A percentile compares a stretch with the other conserved stretches of the same genome.
phyloP scores from a whole-genome alignment of 2,113 vertebrate genomes.

The Aegotheles bennettii region DNA sequence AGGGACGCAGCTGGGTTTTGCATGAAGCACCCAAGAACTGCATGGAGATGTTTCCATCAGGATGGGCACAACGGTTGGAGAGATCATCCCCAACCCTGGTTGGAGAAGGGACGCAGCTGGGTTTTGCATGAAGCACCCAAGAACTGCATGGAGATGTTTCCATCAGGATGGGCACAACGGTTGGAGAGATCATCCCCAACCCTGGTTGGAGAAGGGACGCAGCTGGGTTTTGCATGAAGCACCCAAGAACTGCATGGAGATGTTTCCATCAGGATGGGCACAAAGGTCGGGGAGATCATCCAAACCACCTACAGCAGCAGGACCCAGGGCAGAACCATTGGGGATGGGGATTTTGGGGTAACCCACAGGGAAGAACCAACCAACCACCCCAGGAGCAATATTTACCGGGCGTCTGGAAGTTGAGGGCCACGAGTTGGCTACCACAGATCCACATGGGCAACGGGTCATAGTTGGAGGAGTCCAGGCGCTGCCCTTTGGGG shows the following conservation, averaged over 20 bases:
- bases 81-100: accelerated
- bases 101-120: not conserved
- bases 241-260: too few relatives aligned
- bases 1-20: too few relatives aligned
- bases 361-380: not conserved
- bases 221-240: too few relatives aligned
- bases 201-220: too few relatives aligned
- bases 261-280: not conserved
- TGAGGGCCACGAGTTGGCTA: slow-evolving; percentile 95
- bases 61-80: too few relatives aligned
- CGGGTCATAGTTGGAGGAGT: slow-evolving; percentile 98
- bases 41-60: too few relatives aligned
- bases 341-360: not conserved
- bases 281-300: not conserved
- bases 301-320: not conserved
- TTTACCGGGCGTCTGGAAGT: slow-evolving; percentile 96
- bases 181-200: not conserved
- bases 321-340: accelerated
- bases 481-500: slow-evolving; percentile 92
- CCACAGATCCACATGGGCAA: slow-evolving; percentile 98
- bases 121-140: not conserved
- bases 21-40: too few relatives aligned
- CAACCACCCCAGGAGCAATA: not conserved
- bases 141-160: not conserved
- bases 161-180: not conserved